Percentiles rank a stretch among this genome's conserved stretches.
Conservation (phyloP, 2,797 vertebrate genomes). For the Glyptemys insculpta region DNA sequence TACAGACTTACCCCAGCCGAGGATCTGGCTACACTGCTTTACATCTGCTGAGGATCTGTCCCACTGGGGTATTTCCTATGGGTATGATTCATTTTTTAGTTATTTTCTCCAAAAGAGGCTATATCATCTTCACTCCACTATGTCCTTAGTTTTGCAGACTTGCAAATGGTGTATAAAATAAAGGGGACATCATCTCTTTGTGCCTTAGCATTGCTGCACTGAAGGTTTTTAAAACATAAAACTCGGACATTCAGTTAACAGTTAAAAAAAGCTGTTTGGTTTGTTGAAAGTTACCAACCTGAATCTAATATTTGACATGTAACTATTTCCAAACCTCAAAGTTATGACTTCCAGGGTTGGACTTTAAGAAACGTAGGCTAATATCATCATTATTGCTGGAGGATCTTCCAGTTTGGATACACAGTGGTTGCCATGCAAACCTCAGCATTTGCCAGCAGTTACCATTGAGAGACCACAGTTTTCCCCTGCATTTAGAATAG, state of each 20-base stretch:
- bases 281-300: background rate
- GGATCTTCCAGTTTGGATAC: background rate
- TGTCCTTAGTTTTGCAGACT: background rate
- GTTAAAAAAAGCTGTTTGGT: background rate
- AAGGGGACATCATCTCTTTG: background rate
- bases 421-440: background rate
- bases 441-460: background rate
- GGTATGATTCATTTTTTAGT: background rate
- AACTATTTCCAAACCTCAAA: background rate
- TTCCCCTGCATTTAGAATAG: slow-evolving; percentile 9
- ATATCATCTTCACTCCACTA: background rate
- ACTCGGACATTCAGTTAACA: background rate
- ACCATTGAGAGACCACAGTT: background rate
- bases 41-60: fast-evolving
- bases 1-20: background rate
- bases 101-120: background rate
- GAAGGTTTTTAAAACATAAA: background rate
- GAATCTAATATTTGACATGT: background rate
- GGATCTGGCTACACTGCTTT: background rate
- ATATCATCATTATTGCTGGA: background rate
- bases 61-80: background rate
- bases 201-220: background rate
- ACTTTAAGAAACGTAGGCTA: background rate
- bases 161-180: background rate
- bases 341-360: background rate